Conservation (phyloP, 2,113 vertebrate genomes). For the Myiozetetes cayanensis region DNA sequence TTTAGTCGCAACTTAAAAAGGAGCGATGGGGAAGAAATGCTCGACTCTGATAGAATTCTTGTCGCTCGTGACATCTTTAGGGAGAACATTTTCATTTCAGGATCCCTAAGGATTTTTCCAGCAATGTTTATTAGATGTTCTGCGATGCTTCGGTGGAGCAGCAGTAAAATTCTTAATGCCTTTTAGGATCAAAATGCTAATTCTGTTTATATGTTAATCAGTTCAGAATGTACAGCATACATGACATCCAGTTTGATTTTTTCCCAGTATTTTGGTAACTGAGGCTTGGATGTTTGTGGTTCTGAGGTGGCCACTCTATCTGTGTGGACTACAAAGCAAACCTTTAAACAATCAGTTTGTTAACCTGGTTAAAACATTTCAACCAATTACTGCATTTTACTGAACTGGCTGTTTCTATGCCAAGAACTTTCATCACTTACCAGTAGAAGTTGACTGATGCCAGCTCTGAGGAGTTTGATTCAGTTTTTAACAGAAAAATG, state of each 20-base stretch:
- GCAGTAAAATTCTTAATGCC: neutral
- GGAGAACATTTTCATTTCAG: constrained; percentile 1
- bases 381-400: neutral
- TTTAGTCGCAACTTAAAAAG: constrained; percentile 55
- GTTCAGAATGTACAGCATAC: neutral
- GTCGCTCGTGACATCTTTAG: neutral
- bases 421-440: neutral
- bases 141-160: neutral
- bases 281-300: neutral
- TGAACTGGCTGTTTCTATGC: neutral
- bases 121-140: neutral
- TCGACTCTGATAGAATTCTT: constrained; percentile 27
- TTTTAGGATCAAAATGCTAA: neutral
- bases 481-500: neutral
- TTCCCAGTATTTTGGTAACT: neutral
- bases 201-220: neutral
- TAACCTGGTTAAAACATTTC: neutral
- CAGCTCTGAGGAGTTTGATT: neutral
- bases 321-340: neutral
- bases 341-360: neutral
- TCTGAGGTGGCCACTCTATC: neutral
- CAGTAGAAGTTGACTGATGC: neutral
- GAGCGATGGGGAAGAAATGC: constrained; percentile 34
- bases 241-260: neutral
- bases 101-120: constrained; percentile 16